Base-by-base conservation (phyloP, 2,797 vertebrate genomes). In the Falco naumanni region DNA sequence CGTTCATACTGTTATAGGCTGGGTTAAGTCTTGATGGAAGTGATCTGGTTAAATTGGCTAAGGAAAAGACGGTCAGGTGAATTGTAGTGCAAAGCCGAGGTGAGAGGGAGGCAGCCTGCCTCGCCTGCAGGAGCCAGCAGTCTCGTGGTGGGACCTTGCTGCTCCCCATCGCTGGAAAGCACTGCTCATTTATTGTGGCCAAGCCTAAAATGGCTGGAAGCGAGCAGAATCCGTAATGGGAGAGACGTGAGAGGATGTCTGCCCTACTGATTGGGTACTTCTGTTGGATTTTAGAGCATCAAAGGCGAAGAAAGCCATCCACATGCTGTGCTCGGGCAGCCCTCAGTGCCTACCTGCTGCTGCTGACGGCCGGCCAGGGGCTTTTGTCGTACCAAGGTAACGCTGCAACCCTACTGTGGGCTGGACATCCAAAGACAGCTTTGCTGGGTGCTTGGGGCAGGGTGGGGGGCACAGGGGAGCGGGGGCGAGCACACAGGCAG, bases 311-410 rank as follows among this genome's bases (percentile, higher is more conserved):
- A 64, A 98, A 83, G 82, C 90, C 61, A 19, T 87, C 93, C 25
- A 1, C 22, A 1, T 92, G 90, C 66, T 97, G 84, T 9, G 41
- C 19, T 47, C 10, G 16, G 66, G 13, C 8, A 9, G 21, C 91
- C 6, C 60, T 98, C 5, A 7, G 93, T 7, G 1, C 92, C 34
- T 98, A 98, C 93, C 95, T 99, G 87, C 63, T 98, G 54, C 79
- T 99, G 81, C 98, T 99, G 95, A 98, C 97, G 0, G 92, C 14
- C 1, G 79, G 98, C 1, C 97, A 98, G 53, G 97, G 48, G 33
- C 89, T 99, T n/a, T 96, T 99, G 88, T 28, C 94, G 1, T 97
- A 98, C 84, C 97, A 98, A 99, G 98, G 99, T 99, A 98, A 96
- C 2, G 5, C 61, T 28, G 4, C 33, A 57, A 6, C 45, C 45